Evolutionary conservation across 2,888 invertebrate genomes (phyloP), one percentile per base, ranked within the genome.

Genomic region (Nowickia ferox): DNA sequence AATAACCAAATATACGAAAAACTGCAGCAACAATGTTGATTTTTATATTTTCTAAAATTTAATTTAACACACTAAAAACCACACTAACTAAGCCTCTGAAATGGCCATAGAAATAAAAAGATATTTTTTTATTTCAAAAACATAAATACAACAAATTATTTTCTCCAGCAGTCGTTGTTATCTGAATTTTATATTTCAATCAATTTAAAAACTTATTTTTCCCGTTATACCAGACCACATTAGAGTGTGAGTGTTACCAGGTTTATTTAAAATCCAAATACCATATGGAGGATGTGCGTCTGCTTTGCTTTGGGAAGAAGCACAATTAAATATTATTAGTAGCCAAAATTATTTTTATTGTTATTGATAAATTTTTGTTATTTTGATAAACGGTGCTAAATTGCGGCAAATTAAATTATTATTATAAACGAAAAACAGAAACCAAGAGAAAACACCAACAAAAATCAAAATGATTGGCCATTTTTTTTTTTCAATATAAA

Each of bases 351-450:
- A 86, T 84, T 87, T 85, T 85, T 80, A 66, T 85, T 84, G 74
- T 83, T 87, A 87, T 87, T 84, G 76, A 84, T 83, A 75, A 68
- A 68, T 53, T 74, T 86, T 84, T 83, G 90, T 76, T 81, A 84
- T 82, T 87, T 86, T 84, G 91, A 91, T 91, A 92, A 91, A 91
- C 91, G 91, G 84, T 92, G 90, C 90, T 91, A 91, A 92, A 91
- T 91, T 91, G 91, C 89, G 84, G 91, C 91, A 92, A 91, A 91
- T 92, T 91, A 91, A 91, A 91, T 91, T 92, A 91, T 91, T 91
- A 92, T 74, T 75, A 83, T 75, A 82, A 69, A 81, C 51, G 66
- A 53, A 61, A n/a, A 51, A 66, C 48, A 44, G 42, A 63, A 44
- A 8, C 15, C 6, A 55, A 55, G 5, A 17, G 40, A 40, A 53